Evolutionary conservation across 2,797 vertebrate species (phyloP), one percentile per base, ranked within the genome.

Genomic region (Sternarchorhynchus goeldii): DNA sequence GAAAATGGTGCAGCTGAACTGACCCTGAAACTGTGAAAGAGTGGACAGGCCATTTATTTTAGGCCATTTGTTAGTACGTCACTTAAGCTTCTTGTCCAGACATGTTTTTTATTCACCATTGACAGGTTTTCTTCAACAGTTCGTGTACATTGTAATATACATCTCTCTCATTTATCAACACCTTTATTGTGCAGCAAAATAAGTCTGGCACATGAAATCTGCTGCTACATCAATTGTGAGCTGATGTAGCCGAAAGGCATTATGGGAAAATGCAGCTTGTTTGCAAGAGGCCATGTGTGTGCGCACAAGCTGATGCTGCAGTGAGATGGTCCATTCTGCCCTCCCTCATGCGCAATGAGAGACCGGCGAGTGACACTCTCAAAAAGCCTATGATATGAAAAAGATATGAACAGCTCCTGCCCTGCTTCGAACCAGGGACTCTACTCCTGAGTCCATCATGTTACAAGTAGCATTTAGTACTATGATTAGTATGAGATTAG

Each of bases 261-360:
- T 14, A 50, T 50, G 10, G 45, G 45, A 50, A 50, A 50, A 12
- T 2, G 12, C 45, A 50, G 18, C 63, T 65, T 67, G 39, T 67
- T 65, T 36, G 32, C 20, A 67, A 41, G 65, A 67, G 65, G 45
- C 8, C 29, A 39, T 67, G 65, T 67, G 64, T 56, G 29, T 66
- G 34, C 34, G n/a, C 53, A 36, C 58, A 62, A 70, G 16, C 76
- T 70, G 76, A 78, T 72, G 50, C 76, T 62, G 59, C 34, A 41
- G 57, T 59, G 56, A 72, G 71, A 34, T 20, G 34, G 45, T 64
- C 57, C 50, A 65, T 57, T 34, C 34, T 66, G 74, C 53, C 63
- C 32, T 76, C 21, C 31, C n/a, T 58, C 64, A 58, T 8, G 45
- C 16, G 3, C 31, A 73, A 25, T 66, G 2, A 72, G 16, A 56